phyloP scores from a whole-genome alignment of 2,888 invertebrate genomes.

The Bugulina stolonifera region DNA sequence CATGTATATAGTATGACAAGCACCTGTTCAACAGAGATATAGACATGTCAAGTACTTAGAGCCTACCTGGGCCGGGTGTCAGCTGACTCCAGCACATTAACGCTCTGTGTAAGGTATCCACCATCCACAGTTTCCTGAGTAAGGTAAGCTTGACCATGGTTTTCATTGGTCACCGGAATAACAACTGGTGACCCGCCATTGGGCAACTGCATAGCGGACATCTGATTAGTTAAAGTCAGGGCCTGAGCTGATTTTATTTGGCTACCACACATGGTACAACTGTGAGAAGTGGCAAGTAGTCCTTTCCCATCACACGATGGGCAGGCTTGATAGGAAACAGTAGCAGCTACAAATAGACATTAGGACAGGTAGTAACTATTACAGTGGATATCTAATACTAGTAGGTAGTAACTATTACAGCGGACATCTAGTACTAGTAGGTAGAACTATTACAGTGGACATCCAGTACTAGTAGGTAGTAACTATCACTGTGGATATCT shows the following conservation, averaged over 20 bases:
- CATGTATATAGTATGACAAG: too few relatives aligned
- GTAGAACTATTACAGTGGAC: too few relatives aligned
- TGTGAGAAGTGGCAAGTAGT: background rate
- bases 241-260: background rate
- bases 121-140: background rate
- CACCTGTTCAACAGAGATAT: too few relatives aligned
- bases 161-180: slow-evolving; percentile 14
- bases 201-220: background rate
- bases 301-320: slow-evolving; percentile 5
- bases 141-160: background rate
- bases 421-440: too few relatives aligned
- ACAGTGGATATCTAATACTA: too few relatives aligned
- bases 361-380: too few relatives aligned
- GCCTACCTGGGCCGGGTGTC: background rate
- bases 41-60: too few relatives aligned
- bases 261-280: slow-evolving; percentile 4
- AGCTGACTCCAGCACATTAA: slow-evolving; percentile 10
- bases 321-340: background rate
- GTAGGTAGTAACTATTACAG: too few relatives aligned
- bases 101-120: slow-evolving; percentile 19
- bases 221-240: background rate
- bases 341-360: too few relatives aligned
- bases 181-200: slow-evolving; percentile 1
- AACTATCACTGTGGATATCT: too few relatives aligned
- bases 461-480: too few relatives aligned